Evolutionary conservation across 2,797 vertebrate species (phyloP).

Genomic region (Hyperoplus immaculatus): DNA sequence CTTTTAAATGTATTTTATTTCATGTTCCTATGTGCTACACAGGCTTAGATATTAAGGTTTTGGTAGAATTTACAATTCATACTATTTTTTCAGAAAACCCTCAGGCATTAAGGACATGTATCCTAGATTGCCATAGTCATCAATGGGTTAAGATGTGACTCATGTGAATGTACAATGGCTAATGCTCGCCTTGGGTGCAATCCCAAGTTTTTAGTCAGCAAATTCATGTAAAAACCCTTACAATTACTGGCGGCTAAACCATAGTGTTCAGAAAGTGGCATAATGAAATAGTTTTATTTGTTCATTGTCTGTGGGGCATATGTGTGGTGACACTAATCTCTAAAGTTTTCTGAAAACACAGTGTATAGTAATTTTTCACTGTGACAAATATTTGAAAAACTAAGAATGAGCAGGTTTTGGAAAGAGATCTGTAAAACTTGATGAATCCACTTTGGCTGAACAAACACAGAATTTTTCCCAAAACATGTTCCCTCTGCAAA

Average conservation of each 20-base stretch:
- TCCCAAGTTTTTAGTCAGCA: slow-evolving; percentile 41
- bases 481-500: slow-evolving; percentile 17
- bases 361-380: neutral
- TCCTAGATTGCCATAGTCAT: too few relatives aligned
- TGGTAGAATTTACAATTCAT: too few relatives aligned
- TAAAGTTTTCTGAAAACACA: neutral
- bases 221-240: slow-evolving; percentile 46
- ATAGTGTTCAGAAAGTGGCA: slow-evolving; percentile 19
- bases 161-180: slow-evolving; percentile 52
- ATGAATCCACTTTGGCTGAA: slow-evolving; percentile 26
- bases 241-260: slow-evolving; percentile 35
- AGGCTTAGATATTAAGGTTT: too few relatives aligned
- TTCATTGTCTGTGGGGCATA: slow-evolving; percentile 19
- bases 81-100: too few relatives aligned
- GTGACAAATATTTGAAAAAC: neutral
- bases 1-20: too few relatives aligned
- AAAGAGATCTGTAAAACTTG: slow-evolving; percentile 4
- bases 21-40: too few relatives aligned
- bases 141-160: slow-evolving; percentile 47
- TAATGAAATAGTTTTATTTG: slow-evolving; percentile 29
- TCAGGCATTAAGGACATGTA: too few relatives aligned
- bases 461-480: slow-evolving; percentile 24
- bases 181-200: slow-evolving; percentile 35
- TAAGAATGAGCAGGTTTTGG: neutral
- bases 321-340: slow-evolving; percentile 10